These are phyloP conservation scores for Acinonyx jubatus DNA, from an alignment of 2,113 vertebrate genomes.

Conservation along the genomic window DNA sequence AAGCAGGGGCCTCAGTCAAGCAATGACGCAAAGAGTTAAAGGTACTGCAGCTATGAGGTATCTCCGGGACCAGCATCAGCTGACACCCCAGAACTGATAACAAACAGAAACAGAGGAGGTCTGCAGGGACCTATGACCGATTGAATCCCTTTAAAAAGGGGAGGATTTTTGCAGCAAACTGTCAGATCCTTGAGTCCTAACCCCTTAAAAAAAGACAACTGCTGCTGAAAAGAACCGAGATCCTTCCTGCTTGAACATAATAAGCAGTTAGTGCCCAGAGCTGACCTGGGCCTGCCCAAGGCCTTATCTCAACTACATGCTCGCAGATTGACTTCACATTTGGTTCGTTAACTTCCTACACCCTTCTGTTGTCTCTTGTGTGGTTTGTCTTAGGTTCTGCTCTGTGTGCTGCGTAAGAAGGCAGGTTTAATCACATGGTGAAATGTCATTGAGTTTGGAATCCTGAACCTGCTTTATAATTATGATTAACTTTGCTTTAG, in stretches of 20 bases:
- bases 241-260: neutral
- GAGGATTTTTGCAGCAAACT: neutral
- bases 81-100: neutral
- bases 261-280: neutral
- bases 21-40: neutral
- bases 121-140: neutral
- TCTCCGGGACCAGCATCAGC: neutral
- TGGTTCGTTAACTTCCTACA: neutral
- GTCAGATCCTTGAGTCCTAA: neutral
- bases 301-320: neutral
- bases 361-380: neutral
- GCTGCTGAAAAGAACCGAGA: neutral
- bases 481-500: neutral
- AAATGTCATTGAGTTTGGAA: neutral
- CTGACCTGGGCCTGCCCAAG: neutral
- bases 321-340: neutral
- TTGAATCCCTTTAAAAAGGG: neutral
- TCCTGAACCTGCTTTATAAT: neutral
- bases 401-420: neutral
- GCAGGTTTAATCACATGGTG: neutral
- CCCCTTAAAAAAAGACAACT: neutral
- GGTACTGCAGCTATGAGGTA: neutral
- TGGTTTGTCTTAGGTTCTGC: neutral
- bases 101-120: neutral
- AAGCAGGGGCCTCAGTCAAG: neutral